Evolutionary conservation across 2,888 invertebrate genomes (phyloP).

Genomic region (Azorinus chamasolen): DNA sequence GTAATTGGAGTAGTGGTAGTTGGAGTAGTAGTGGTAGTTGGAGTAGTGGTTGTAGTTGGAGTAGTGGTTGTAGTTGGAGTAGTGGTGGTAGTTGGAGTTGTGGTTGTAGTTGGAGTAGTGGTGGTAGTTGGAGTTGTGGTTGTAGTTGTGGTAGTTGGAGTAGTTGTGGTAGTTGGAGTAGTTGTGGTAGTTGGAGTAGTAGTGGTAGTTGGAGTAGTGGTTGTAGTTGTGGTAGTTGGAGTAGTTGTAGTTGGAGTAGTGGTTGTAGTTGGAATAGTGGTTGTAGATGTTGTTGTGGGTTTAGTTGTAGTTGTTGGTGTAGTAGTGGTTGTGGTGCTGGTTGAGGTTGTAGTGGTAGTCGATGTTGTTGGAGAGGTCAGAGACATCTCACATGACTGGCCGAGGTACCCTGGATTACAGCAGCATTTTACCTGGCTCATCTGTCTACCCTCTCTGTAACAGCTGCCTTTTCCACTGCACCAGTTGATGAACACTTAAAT

Average conservation of each 20-base stretch:
- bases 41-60: neutral
- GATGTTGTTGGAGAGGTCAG: constrained; percentile 40
- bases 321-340: constrained; percentile 23
- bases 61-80: constrained; percentile 5
- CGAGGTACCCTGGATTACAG: constrained; percentile 29
- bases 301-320: constrained; percentile 30
- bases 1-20: neutral
- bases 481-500: constrained; percentile 56
- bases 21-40: neutral
- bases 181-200: constrained; percentile 18
- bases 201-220: constrained; percentile 5
- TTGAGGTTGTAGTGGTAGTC: constrained; percentile 21
- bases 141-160: constrained; percentile 6
- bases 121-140: constrained; percentile 4
- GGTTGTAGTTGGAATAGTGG: neutral
- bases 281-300: constrained; percentile 2
- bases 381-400: constrained; percentile 28
- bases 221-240: neutral
- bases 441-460: constrained; percentile 40
- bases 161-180: neutral
- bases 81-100: constrained; percentile 4
- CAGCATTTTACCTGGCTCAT: constrained; percentile 42
- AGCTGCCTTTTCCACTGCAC: constrained; percentile 52
- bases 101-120: constrained; percentile 5
- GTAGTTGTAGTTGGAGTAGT: constrained; percentile 6